Evolutionary conservation across 2,797 vertebrate species (phyloP), one percentile per base, ranked within the genome.

Genomic region (Poeciliopsis paucimaculata): DNA sequence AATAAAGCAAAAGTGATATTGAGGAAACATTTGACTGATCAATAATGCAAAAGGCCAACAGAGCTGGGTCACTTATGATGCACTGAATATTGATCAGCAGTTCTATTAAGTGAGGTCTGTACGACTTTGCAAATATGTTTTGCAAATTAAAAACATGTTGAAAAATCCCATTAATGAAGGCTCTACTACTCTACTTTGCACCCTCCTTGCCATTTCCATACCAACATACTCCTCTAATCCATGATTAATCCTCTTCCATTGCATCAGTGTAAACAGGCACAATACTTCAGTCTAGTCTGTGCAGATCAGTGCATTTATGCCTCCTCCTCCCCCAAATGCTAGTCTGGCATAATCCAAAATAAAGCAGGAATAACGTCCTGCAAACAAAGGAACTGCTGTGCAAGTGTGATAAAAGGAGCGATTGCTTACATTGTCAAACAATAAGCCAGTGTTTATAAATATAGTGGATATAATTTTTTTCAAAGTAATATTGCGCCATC

Each of bases 171-270:
- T 11, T 2, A 45, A 51, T n/a, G 12, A 10, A 75, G 39, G 34
- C 75, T 83, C 31, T 68, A 41, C 51, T 53, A 60, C 62, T 57
- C 79, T 31, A 72, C 72, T 80, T 79, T 80, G 15, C 57, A 83
- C 73, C 78, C 60, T 80, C 87, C 81, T 78, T 72, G 64, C 31
- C 28, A 45, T 84, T 78, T 79, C 80, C 86, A 83, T 71, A 76
- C 79, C 62, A 78, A 66, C 87, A 85, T 79, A 23, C 73, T 53
- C 53, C 75, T 45, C 78, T 92, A 94, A 95, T 89, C 90, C 89
- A 86, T 12, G 23, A 87, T 81, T 93, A 94, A 93, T 93, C 91
- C 91, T 88, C 90, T 87, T 88, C 82, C 75, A 64, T 76, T 86
- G 83, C 77, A 87, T 76, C 57, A 85, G 75, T 91, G 89, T 92